Conservation (phyloP, 2,797 vertebrate genomes). For the Myotis vivesi region DNA sequence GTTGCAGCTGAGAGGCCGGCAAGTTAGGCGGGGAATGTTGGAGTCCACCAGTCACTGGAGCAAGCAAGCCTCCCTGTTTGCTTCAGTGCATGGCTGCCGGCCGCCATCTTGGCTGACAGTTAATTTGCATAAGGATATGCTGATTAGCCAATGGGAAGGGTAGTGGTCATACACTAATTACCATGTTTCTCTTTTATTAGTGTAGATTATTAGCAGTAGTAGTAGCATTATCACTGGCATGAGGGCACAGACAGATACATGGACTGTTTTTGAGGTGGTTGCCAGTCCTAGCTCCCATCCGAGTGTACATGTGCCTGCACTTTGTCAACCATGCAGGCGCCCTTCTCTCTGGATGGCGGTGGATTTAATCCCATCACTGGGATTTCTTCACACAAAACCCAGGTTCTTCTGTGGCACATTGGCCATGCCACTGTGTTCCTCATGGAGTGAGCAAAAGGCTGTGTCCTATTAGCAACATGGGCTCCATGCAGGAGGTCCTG, state of each 20-base stretch:
- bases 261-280: background rate
- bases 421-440: background rate
- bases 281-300: background rate
- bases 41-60: no score
- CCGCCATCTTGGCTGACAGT: no score
- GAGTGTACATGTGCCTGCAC: no score
- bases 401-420: background rate
- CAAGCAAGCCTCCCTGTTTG: no score
- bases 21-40: no score
- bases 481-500: background rate
- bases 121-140: no score
- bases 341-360: background rate
- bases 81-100: no score
- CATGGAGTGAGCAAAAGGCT: background rate
- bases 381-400: constrained; percentile 26
- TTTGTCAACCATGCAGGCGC: background rate
- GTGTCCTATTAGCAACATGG: constrained; percentile 24
- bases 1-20: no score
- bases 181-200: no score
- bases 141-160: no score
- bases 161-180: no score
- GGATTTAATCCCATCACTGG: background rate
- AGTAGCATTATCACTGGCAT: background rate
- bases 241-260: background rate
- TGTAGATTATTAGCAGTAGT: background rate